Conservation (phyloP, 2,888 invertebrate genomes). For the Hedya salicella region DNA sequence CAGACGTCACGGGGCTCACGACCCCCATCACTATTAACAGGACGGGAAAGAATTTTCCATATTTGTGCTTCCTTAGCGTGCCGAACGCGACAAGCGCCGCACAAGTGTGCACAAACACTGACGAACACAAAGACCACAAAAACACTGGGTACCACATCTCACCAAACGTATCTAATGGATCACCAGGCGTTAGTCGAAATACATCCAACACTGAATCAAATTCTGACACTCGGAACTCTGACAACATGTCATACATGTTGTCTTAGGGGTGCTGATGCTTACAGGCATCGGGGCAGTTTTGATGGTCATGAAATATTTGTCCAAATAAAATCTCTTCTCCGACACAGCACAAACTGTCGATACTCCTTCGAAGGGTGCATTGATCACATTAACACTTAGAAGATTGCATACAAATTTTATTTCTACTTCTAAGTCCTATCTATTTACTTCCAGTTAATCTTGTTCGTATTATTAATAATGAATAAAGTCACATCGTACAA, state of each 20-base stretch:
- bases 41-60: conserved; percentile 97
- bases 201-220: conserved; percentile 89
- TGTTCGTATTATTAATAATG: neutral
- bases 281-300: conserved; percentile 78
- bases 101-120: conserved; percentile 95
- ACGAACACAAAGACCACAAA: conserved; percentile 97
- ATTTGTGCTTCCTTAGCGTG: conserved; percentile 96
- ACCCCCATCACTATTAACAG: conserved; percentile 95
- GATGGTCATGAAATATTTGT: conserved; percentile 54
- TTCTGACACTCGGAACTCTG: conserved; percentile 84
- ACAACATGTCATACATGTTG: conserved; percentile 86
- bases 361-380: conserved; percentile 15
- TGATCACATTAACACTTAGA: conserved; percentile 20
- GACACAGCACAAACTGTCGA: conserved; percentile 30
- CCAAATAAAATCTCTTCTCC: conserved; percentile 33
- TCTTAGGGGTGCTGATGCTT: conserved; percentile 65
- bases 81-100: conserved; percentile 96
- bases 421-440: neutral
- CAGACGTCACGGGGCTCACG: conserved; percentile 94
- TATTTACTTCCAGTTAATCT: neutral
- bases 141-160: conserved; percentile 99
- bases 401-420: conserved; percentile 6
- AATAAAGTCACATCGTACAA: conserved; percentile 11
- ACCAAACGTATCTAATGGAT: conserved; percentile 89
- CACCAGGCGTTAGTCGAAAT: conserved; percentile 87